Evolutionary conservation across 2,888 invertebrate genomes (phyloP), one percentile per base, ranked within the genome.

Genomic region (Melanchra persicariae): DNA sequence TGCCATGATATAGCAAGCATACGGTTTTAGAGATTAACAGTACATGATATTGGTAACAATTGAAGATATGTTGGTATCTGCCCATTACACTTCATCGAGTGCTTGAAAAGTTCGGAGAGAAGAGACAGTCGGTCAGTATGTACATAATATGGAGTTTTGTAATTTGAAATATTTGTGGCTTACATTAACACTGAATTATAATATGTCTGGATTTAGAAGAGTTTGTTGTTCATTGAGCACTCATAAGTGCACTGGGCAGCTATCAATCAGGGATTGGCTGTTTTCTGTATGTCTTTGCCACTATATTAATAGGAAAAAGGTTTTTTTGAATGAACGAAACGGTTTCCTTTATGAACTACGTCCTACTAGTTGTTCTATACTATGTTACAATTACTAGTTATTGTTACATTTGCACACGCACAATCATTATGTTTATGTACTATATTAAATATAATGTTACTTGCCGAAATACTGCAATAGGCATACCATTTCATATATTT

Each of bases 401-500:
- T 80, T 83, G 79, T 85, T 85, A 77, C 70, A 78, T 76, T 81
- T 77, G 74, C 82, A 80, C 65, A 72, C 87, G 87, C 88, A 88
- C 88, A 88, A 88, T 73, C 74, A 77, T 82, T 82, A 77, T 67
- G 66, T 81, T 84, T 84, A 77, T 81, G 54, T 69, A 75, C 70
- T 77, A 74, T 74, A 43, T 76, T 52, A 51, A 75, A 78, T 83
- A 81, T 77, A 83, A 83, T 82, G 87, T 87, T 87, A 88, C 85
- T 87, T 85, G 87, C 84, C 83, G 82, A 83, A 80, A 79, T 77
- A 81, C 84, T 76, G 85, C 74, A 79, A 86, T 82, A 86, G 79
- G 84, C 77, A 76, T 76, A 84, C 84, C 82, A 81, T 79, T 84
- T 70, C 72, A 81, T 83, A 81, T 78, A 70, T 85, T 73, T 81